Evolutionary conservation across 2,113 vertebrate genomes (phyloP), one percentile per base, ranked within the genome.

Genomic region (Glaucomys volans): DNA sequence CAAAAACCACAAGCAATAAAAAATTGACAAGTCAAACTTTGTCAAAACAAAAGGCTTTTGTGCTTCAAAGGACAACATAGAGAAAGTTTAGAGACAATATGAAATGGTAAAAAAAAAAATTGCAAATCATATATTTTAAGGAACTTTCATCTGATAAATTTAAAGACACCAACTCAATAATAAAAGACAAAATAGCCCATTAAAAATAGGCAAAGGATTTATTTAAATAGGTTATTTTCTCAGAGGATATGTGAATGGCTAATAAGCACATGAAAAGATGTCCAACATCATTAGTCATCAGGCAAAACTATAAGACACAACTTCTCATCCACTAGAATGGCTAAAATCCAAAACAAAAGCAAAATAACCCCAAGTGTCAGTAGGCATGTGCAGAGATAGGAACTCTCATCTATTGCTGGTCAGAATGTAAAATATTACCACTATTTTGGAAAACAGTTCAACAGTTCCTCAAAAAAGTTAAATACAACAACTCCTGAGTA

Each of bases 141-240:
- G 8, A 32, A 77, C 17, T 66, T 95, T 2, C 16, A 77, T 91
- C 32, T 16, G 42, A 40, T 81, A 62, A 84, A 93, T 62, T 54
- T 42, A 95, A 85, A 44, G 7, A 86, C 2, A 84, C 40, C 40
- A 80, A 81, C 11, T 91, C 59, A 67, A 28, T 82, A 52, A 95
- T 76, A 72, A 86, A 75, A 85, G 76, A 28, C 28, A 2, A 69
- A 80, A 75, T 1, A 74, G 57, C 16, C 13, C 30, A 69, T 95
- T 88, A 37, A 90, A 95, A 87, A 59, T 24, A 8, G 54, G 76
- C 75, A 91, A 88, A 80, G 14, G 14, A 95, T 91, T 26, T 85
- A 32, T 91, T 26, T 85, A 32, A 88, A 85, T 40, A 67, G 2
- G 42, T 88, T 88, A 88, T 62, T 85, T 37, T 85, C 83, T 87